Base-by-base conservation (phyloP, 2,888 invertebrate species). In the Idaea biselata region DNA sequence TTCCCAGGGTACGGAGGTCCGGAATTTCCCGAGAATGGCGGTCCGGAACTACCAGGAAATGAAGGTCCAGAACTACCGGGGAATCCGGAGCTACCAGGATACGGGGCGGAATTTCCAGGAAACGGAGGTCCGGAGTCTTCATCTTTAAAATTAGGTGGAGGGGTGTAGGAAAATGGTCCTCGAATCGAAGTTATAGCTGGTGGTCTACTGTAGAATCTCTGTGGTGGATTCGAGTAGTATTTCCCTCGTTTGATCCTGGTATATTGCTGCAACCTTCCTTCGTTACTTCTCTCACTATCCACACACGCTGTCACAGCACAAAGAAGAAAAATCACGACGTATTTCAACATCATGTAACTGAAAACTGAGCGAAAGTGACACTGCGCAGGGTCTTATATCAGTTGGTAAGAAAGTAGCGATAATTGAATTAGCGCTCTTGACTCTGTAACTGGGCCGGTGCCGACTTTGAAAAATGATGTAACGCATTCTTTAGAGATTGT, bases 351-450 rank as follows among this genome's bases (percentile, higher is more conserved):
- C 58, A 65, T 68, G 17, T 63, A 58, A 58, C 78, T 81, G 80
- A 80, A 81, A 83, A 91, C 88, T 89, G 84, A 85, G 80, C 69
- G 83, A 80, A 81, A 84, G 86, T 78, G 77, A 71, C 73, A 66
- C 74, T 67, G 63, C 58, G 71, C 61, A 63, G 65, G 64, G 78
- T 81, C 87, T 90, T 91, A 89, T 91, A 91, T 85, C 81, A 82
- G 80, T 74, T 78, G 79, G 74, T 74, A 80, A 67, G 90, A 90
- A 90, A 91, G 90, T 83, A 60, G 83, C 81, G 89, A 76, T 77
- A 91, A 91, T 90, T 84, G 71, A 83, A 77, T 89, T 90, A 89
- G 87, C 75, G 73, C 67, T 44, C 44, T 8, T 25, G 14, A 11
- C 44, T 5, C 71, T 66, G 70, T 69, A 71, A 69, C 63, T 69